Conservation (phyloP, 1,140 invertebrate species). For the Sitophilus oryzae region DNA sequence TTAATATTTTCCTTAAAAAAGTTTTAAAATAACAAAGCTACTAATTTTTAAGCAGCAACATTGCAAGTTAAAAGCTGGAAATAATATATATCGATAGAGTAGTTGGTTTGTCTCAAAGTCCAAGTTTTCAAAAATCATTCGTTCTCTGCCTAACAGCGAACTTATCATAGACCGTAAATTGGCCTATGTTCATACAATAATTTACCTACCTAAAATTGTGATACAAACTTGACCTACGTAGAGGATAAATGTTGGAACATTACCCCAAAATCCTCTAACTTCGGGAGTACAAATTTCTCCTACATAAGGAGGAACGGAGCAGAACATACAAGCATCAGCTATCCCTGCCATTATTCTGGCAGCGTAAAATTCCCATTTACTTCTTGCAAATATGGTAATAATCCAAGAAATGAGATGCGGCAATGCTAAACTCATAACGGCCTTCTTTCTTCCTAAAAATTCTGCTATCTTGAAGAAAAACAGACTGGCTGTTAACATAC, state of each 20-base stretch:
- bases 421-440: conserved; percentile 7
- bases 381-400: conserved; percentile 11
- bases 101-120: too few relatives aligned
- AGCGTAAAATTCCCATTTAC: conserved; percentile 39
- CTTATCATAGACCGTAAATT: too few relatives aligned
- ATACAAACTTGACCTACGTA: conserved; percentile 47
- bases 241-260: conserved; percentile 47
- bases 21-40: too few relatives aligned
- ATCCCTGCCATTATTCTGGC: conserved; percentile 31
- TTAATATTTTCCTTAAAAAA: too few relatives aligned
- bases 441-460: conserved; percentile 29
- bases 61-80: too few relatives aligned
- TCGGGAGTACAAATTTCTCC: conserved; percentile 31
- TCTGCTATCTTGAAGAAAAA: conserved; percentile 12
- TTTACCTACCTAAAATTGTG: conserved; percentile 34
- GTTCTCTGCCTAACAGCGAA: too few relatives aligned
- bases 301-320: conserved; percentile 27
- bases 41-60: too few relatives aligned
- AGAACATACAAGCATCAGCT: conserved; percentile 27
- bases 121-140: too few relatives aligned
- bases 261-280: conserved; percentile 32
- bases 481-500: conserved; percentile 1
- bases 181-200: too few relatives aligned
- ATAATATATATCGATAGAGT: too few relatives aligned
- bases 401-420: conserved; percentile 8